These are phyloP conservation scores for Chiridota heheva DNA, from an alignment of 35 echinoderm and acorn worm genomes.

Conservation along the genomic window DNA sequence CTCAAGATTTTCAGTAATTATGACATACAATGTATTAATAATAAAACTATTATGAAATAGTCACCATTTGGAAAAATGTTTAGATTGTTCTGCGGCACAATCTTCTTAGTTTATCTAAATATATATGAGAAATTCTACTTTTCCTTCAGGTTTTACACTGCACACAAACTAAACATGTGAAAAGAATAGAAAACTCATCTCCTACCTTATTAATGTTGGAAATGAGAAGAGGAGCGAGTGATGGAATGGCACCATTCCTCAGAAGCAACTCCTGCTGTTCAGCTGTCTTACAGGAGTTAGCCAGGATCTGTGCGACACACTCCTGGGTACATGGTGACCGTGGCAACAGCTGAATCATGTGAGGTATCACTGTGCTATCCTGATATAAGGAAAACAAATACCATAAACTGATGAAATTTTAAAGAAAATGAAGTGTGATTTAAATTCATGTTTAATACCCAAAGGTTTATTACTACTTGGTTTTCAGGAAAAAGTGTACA, in stretches of 20 bases:
- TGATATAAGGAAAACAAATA: conserved; percentile 16
- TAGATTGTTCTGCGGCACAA: too few species aligned
- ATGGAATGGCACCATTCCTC: conserved; percentile 66
- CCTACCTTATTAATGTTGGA: conserved; percentile 65
- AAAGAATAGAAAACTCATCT: too few species aligned
- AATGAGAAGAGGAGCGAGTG: conserved; percentile 57
- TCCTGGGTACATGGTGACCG: conserved; percentile 79
- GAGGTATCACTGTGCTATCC: conserved; percentile 78
- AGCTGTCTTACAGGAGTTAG: conserved; percentile 79
- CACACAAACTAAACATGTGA: too few species aligned
- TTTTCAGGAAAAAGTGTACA: neutral
- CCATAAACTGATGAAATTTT: neutral
- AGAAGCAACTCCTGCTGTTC: conserved; percentile 80
- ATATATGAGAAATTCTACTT: too few species aligned
- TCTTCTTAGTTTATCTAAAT: too few species aligned
- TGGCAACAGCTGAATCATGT: conserved; percentile 73
- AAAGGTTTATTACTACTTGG: neutral
- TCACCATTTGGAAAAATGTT: too few species aligned
- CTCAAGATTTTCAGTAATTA: too few species aligned
- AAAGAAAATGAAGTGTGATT: neutral
- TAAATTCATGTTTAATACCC: neutral
- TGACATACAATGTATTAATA: too few species aligned
- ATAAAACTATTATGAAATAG: too few species aligned
- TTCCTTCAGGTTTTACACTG: too few species aligned
- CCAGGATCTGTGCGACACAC: conserved; percentile 76